Conservation (phyloP, 2,888 invertebrate genomes). For the Callosobruchus maculatus region DNA sequence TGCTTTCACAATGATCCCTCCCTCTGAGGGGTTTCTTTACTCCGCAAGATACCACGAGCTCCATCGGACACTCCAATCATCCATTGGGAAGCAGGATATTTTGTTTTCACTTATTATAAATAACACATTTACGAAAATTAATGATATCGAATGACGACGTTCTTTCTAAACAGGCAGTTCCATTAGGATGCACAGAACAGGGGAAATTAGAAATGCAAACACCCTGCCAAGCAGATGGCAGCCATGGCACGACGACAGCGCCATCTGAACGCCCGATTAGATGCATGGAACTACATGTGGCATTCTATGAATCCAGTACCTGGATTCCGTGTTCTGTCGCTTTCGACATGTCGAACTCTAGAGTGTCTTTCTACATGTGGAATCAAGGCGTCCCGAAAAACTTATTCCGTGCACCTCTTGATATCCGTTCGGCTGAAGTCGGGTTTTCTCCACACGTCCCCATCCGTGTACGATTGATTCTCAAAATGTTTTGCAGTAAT, state of each 20-base stretch:
- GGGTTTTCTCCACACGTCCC: too few species aligned
- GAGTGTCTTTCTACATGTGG: too few species aligned
- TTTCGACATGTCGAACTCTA: too few species aligned
- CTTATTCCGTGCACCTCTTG: too few species aligned
- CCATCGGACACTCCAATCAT: conserved; percentile 16
- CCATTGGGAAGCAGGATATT: conserved; percentile 18
- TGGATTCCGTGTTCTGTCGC: too few species aligned
- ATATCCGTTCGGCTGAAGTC: too few species aligned
- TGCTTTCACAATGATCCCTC: conserved; percentile 41
- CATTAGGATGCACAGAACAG: conserved; percentile 50
- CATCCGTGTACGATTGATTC: too few species aligned
- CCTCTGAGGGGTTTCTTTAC: conserved; percentile 23
- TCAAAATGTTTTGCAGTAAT: too few species aligned
- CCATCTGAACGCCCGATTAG: background rate
- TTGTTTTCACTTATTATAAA: conserved; percentile 31
- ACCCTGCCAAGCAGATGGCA: background rate
- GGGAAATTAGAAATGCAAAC: conserved; percentile 34
- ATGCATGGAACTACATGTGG: background rate
- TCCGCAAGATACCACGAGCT: too few species aligned
- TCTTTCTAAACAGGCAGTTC: conserved; percentile 48
- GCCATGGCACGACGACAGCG: background rate
- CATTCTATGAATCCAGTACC: too few species aligned
- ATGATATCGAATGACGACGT: conserved; percentile 49
- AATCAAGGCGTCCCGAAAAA: too few species aligned
- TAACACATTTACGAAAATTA: conserved; percentile 38